These are phyloP conservation scores for Helicoverpa assulta DNA, from an alignment of 2,888 invertebrate species.

Conservation along the genomic window DNA sequence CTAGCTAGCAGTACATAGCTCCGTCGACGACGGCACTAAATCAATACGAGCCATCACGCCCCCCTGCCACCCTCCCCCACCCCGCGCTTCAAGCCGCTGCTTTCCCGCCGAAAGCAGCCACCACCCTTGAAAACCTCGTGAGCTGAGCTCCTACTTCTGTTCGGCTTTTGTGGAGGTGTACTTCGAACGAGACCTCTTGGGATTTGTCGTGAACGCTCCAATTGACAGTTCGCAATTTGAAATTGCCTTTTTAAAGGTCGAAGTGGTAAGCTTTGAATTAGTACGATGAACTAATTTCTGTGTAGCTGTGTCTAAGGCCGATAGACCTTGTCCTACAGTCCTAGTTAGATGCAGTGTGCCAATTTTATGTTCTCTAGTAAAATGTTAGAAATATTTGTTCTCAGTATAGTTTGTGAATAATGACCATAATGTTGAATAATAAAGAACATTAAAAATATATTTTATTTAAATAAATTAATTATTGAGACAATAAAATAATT, in stretches of 20 bases:
- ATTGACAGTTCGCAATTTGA: slow-evolving; percentile 87
- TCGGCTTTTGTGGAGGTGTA: slow-evolving; percentile 90
- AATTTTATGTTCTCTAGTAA: neutral
- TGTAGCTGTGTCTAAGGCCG: neutral
- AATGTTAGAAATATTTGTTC: neutral
- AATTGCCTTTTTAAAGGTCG: slow-evolving; percentile 73
- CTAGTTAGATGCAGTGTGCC: neutral
- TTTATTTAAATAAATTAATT: neutral
- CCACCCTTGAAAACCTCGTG: slow-evolving; percentile 90
- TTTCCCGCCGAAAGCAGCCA: slow-evolving; percentile 89
- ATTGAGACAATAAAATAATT: neutral
- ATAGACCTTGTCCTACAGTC: slow-evolving; percentile 11
- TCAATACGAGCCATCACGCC: slow-evolving; percentile 91
- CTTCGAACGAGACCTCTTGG: slow-evolving; percentile 87
- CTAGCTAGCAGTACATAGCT: slow-evolving; percentile 88
- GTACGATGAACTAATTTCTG: slow-evolving; percentile 29
- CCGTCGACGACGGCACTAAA: slow-evolving; percentile 91
- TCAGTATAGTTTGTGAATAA: neutral
- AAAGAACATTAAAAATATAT: too few species aligned
- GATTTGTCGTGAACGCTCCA: slow-evolving; percentile 84
- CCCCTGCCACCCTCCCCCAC: slow-evolving; percentile 72
- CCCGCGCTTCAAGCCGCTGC: slow-evolving; percentile 80
- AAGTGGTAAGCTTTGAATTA: slow-evolving; percentile 53
- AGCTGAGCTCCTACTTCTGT: slow-evolving; percentile 91
- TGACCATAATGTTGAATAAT: neutral